Evolutionary conservation across 2,888 invertebrate genomes (phyloP).

Genomic region (Seira sanloemensis): DNA sequence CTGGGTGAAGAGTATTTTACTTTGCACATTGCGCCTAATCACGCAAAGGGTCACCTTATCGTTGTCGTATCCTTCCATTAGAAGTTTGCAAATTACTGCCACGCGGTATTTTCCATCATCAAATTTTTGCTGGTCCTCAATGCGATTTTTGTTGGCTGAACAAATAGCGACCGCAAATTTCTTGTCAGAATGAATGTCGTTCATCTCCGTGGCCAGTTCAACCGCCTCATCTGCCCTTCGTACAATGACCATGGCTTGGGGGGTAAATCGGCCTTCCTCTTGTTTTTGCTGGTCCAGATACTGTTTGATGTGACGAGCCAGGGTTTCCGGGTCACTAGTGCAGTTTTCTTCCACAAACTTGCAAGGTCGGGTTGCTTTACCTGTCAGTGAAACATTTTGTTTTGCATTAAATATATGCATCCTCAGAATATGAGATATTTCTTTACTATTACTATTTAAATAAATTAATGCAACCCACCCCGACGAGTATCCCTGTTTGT

Average conservation of each 20-base stretch:
- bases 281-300: too few species aligned
- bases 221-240: neutral
- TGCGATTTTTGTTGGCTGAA: neutral
- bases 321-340: too few species aligned
- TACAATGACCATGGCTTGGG: constrained; percentile 29
- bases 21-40: neutral
- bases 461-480: too few species aligned
- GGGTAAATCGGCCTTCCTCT: neutral
- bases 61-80: constrained; percentile 34
- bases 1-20: constrained; percentile 17
- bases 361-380: too few species aligned
- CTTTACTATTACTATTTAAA: too few species aligned
- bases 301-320: too few species aligned
- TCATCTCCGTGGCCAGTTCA: neutral
- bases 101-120: neutral
- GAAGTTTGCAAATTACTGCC: constrained; percentile 17
- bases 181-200: neutral
- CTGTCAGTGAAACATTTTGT: neutral
- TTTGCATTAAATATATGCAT: neutral
- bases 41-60: neutral
- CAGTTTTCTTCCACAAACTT: too few species aligned
- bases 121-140: neutral
- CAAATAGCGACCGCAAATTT: neutral
- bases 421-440: neutral
- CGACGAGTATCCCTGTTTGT: neutral